Percentiles rank a stretch among this genome's conserved stretches.
These are phyloP conservation scores for Koerneria pararmatus DNA, from an alignment of 2,888 invertebrate species.

Conservation along the genomic window DNA sequence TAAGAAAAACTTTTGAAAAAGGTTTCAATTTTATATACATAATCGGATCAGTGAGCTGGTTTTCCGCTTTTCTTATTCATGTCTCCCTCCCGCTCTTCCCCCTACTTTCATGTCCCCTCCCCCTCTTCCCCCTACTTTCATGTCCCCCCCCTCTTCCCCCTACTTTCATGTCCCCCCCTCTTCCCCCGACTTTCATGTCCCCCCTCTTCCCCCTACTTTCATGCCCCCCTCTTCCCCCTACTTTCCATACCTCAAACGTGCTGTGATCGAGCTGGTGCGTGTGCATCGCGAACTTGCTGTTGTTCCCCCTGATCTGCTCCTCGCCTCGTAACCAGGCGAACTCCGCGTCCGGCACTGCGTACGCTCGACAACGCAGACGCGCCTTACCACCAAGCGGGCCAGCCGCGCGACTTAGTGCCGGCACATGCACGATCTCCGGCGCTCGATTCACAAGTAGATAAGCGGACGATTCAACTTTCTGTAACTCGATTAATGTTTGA, in stretches of 20 bases:
- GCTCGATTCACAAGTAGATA: conserved; percentile 51
- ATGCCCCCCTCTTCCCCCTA: too few relatives aligned
- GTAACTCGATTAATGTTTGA: conserved; percentile 20
- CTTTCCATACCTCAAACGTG: conserved; percentile 55
- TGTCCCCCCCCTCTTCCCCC: too few relatives aligned
- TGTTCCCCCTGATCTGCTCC: conserved; percentile 48
- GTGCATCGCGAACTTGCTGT: conserved; percentile 47
- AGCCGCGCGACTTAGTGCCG: conserved; percentile 14
- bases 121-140: too few relatives aligned
- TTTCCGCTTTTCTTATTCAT: too few relatives aligned
- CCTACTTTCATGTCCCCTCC: too few relatives aligned
- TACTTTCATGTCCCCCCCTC: too few relatives aligned
- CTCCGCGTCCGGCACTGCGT: conserved; percentile 51
- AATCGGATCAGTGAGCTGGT: too few relatives aligned
- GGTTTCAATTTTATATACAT: too few relatives aligned
- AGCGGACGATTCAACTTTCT: conserved; percentile 32
- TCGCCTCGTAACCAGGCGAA: conserved; percentile 49
- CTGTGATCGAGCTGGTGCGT: conserved; percentile 47
- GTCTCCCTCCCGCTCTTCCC: too few relatives aligned
- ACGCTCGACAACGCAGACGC: conserved; percentile 42
- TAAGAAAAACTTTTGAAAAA: too few relatives aligned
- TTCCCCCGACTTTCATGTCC: too few relatives aligned
- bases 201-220: too few relatives aligned
- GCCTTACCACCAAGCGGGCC: conserved; percentile 33
- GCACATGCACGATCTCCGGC: conserved; percentile 30